These are phyloP conservation scores for Protaetia brevitarsis DNA, from an alignment of 1,140 invertebrate genomes.

Conservation along the genomic window DNA sequence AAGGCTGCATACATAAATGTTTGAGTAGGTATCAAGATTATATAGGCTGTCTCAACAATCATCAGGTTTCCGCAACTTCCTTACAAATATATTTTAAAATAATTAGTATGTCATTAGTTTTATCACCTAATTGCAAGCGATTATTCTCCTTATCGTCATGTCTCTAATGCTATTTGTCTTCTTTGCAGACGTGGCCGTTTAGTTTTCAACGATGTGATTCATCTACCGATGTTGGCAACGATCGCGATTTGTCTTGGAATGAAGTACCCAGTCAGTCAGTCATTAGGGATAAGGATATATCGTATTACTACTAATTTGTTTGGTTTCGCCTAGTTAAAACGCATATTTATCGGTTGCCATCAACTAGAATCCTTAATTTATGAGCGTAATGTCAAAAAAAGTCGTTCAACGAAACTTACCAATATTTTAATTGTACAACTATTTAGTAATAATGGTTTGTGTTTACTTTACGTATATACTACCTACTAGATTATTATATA, in stretches of 20 bases:
- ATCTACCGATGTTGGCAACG: conserved; percentile 37
- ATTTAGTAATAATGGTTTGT: no score
- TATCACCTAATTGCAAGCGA: not conserved
- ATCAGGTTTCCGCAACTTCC: no score
- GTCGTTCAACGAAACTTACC: not conserved
- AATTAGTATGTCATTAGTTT: no score
- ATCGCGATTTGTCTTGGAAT: conserved; percentile 31
- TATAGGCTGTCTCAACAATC: no score
- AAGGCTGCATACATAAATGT: no score
- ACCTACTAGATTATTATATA: no score
- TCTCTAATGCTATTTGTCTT: not conserved
- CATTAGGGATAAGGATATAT: conserved; percentile 44
- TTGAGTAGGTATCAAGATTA: no score
- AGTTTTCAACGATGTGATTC: conserved; percentile 43
- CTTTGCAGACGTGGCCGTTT: conserved; percentile 47
- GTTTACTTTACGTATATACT: no score
- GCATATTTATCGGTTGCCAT: not conserved
- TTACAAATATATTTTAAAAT: no score
- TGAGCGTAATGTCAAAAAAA: not conserved
- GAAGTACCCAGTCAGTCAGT: conserved; percentile 40
- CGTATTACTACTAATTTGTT: conserved; percentile 46
- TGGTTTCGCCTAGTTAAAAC: conserved; percentile 17
- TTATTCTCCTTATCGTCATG: not conserved
- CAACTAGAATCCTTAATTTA: conserved; percentile 6
- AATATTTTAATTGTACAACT: not conserved